A percentile compares a stretch with the other conserved stretches of the same genome.
phyloP scores from a whole-genome alignment of 2,113 vertebrate species.

The Crotalus tigris region DNA sequence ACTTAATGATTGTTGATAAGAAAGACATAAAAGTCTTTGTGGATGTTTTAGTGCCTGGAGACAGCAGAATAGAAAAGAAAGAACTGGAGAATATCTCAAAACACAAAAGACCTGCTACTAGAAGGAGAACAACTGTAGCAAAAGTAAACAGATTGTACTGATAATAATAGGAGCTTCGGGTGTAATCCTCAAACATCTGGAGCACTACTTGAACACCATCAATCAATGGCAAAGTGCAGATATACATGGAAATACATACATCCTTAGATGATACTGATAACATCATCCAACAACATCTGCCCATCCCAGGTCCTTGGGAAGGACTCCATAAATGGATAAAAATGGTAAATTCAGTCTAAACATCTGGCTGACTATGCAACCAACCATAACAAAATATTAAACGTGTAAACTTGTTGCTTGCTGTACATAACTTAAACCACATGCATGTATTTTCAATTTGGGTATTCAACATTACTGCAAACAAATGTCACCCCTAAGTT shows the following conservation, averaged over 20 bases:
- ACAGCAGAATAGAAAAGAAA: not conserved
- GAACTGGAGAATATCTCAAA: not conserved
- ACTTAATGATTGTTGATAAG: not conserved
- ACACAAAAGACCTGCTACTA: not conserved
- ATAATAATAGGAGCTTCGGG: not conserved
- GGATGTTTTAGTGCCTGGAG: not conserved
- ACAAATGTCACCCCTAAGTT: constrained; percentile 42
- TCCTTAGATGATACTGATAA: not conserved
- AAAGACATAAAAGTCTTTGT: not conserved
- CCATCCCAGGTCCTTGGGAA: not conserved
- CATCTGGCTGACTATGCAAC: not conserved
- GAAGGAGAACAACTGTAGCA: not conserved
- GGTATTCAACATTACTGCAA: not conserved
- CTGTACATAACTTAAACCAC: not conserved
- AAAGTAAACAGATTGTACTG: not conserved
- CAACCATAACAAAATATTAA: not conserved
- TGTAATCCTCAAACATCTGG: not conserved
- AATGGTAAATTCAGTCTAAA: not conserved
- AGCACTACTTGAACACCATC: not conserved
- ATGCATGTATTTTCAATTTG: not conserved
- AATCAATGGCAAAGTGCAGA: not conserved
- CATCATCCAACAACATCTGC: not conserved
- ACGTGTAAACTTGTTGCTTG: not conserved
- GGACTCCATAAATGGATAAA: not conserved
- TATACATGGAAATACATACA: not conserved